Percentiles rank a stretch among this genome's conserved stretches.
These are phyloP conservation scores for Acrobasis repandana DNA, from an alignment of 2,888 invertebrate species.

Conservation along the genomic window DNA sequence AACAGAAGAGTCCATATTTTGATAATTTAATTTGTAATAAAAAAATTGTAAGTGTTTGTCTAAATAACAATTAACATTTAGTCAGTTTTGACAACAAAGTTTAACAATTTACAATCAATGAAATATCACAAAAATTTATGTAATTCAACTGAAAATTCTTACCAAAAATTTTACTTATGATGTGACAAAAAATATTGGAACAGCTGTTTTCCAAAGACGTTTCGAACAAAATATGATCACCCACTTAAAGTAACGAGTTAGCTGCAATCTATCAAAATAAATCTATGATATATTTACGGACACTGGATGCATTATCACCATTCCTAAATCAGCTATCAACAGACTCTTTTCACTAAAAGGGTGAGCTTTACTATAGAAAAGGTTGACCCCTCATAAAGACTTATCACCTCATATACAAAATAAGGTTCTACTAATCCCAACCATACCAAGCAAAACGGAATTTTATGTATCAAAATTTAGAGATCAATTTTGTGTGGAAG, in stretches of 20 bases:
- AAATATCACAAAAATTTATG: no score
- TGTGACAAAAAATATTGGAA: slow-evolving; percentile 24
- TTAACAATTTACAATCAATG: no score
- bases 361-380: slow-evolving; percentile 80
- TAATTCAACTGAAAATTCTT: no score
- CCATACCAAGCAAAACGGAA: slow-evolving; percentile 46
- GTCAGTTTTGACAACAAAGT: no score
- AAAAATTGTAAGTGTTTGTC: no score
- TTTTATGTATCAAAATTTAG: slow-evolving; percentile 51
- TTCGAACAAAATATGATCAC: slow-evolving; percentile 38
- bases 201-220: slow-evolving; percentile 32
- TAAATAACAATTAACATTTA: no score
- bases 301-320: slow-evolving; percentile 78
- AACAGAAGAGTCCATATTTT: no score
- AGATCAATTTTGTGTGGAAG: slow-evolving; percentile 57
- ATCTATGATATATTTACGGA: slow-evolving; percentile 82
- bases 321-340: slow-evolving; percentile 83
- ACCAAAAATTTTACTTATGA: background rate
- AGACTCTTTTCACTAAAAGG: slow-evolving; percentile 83
- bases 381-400: slow-evolving; percentile 84
- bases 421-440: slow-evolving; percentile 78
- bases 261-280: slow-evolving; percentile 77
- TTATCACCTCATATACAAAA: slow-evolving; percentile 83
- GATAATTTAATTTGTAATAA: no score
- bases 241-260: slow-evolving; percentile 44